Evolutionary conservation across 2,888 invertebrate species (phyloP).

Genomic region (Lapara coniferarum): DNA sequence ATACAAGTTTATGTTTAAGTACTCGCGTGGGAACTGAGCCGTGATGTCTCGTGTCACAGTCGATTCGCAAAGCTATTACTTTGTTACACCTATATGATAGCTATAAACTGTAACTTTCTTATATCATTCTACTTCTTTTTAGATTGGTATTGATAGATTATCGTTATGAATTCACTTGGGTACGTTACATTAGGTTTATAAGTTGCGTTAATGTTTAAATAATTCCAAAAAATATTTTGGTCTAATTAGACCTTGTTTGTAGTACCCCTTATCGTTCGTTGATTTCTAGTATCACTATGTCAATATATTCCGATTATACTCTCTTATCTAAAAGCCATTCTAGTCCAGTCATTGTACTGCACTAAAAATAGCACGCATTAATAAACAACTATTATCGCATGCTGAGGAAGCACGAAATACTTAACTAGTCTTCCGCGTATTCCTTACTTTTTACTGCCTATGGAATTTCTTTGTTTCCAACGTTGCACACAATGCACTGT

Average conservation of each 20-base stretch:
- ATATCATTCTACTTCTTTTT: not conserved
- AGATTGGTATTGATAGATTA: too few relatives aligned
- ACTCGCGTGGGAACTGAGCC: not conserved
- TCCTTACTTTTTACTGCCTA: constrained; percentile 67
- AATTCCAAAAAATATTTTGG: not conserved
- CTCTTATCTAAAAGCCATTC: constrained; percentile 16
- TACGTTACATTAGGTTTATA: too few relatives aligned
- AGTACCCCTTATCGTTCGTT: constrained; percentile 55
- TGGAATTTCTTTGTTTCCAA: constrained; percentile 72
- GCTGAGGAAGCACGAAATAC: constrained; percentile 48
- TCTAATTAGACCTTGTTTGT: not conserved
- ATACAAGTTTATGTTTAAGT: not conserved
- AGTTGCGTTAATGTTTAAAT: not conserved
- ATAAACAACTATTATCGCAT: constrained; percentile 48
- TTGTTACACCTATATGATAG: not conserved
- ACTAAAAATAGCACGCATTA: constrained; percentile 35
- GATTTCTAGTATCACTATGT: constrained; percentile 50
- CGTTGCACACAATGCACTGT: constrained; percentile 65
- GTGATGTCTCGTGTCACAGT: too few relatives aligned
- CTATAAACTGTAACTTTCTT: not conserved
- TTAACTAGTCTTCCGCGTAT: constrained; percentile 57
- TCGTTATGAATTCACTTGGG: too few relatives aligned
- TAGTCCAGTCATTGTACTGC: constrained; percentile 15
- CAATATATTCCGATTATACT: constrained; percentile 16
- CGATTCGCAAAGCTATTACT: not conserved